These are phyloP conservation scores for Girardia tigrina DNA, from an alignment of 2,888 invertebrate species.

Conservation along the genomic window DNA sequence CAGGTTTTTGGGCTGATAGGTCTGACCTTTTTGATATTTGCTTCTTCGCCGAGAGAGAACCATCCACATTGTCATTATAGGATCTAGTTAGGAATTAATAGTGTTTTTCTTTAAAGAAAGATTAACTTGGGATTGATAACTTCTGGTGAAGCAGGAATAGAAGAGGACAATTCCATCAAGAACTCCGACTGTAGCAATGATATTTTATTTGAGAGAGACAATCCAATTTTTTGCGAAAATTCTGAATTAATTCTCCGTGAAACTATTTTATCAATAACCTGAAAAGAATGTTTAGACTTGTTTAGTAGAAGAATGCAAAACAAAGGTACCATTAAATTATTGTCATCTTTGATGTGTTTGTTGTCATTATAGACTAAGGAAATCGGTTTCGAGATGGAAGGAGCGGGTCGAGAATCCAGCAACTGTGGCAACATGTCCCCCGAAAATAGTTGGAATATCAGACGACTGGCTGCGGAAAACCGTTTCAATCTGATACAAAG, in stretches of 20 bases:
- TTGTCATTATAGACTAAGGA: background rate
- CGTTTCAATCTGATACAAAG: background rate
- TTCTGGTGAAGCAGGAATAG: background rate
- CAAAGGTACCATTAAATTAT: background rate
- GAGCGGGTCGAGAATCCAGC: background rate
- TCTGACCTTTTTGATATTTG: background rate
- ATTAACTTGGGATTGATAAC: background rate
- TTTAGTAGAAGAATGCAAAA: too few relatives aligned
- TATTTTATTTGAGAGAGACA: background rate
- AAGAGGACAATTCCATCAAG: background rate
- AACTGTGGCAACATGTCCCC: background rate
- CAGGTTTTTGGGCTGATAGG: background rate
- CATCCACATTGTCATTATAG: background rate
- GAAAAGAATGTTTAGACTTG: too few relatives aligned
- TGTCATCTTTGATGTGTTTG: background rate
- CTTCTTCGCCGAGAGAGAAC: background rate
- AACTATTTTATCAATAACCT: background rate
- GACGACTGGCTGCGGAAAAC: background rate
- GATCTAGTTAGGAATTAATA: background rate
- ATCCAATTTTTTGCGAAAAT: background rate
- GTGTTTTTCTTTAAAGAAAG: background rate
- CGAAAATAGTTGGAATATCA: background rate
- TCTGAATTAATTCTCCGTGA: background rate
- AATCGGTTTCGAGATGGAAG: background rate
- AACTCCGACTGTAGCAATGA: background rate